Evolutionary conservation across 2,888 invertebrate species (phyloP).

Genomic region (Drosophila demipolita): DNA sequence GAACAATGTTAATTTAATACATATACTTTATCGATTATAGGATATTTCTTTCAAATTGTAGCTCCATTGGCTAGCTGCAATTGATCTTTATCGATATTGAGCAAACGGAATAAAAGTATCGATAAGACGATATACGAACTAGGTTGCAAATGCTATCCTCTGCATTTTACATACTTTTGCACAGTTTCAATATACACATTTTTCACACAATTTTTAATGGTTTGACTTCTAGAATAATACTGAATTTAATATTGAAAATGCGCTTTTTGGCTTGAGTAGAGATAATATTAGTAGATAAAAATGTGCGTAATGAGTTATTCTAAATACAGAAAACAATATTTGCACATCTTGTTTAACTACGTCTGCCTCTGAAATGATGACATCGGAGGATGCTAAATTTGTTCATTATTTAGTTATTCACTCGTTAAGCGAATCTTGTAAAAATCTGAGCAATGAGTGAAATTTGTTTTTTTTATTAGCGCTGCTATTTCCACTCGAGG

Average conservation of each 20-base stretch:
- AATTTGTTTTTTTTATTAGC: slow-evolving; percentile 73
- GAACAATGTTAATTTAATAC: not conserved
- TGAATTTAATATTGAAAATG: not conserved
- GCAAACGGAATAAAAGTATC: not conserved
- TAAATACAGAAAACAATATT: not conserved
- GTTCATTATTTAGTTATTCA: slow-evolving; percentile 42
- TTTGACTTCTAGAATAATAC: no score
- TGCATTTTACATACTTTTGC: not conserved
- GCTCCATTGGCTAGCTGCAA: not conserved
- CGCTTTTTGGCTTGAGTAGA: not conserved
- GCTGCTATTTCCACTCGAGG: slow-evolving; percentile 54
- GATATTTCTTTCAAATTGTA: not conserved
- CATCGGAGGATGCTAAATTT: slow-evolving; percentile 2
- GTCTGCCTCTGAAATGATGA: slow-evolving; percentile 8
- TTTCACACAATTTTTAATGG: not conserved
- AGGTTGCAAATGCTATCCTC: not conserved
- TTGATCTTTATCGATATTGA: not conserved
- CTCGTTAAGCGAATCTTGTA: slow-evolving; percentile 16
- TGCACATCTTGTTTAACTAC: not conserved
- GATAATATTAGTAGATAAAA: not conserved
- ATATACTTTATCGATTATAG: no score
- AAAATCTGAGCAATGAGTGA: slow-evolving; percentile 52
- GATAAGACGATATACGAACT: not conserved
- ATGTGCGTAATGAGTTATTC: not conserved
- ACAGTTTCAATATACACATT: not conserved